Evolutionary conservation across 2,797 vertebrate genomes (phyloP), one percentile per base, ranked within the genome.

Genomic region (Poeciliopsis gracilis): DNA sequence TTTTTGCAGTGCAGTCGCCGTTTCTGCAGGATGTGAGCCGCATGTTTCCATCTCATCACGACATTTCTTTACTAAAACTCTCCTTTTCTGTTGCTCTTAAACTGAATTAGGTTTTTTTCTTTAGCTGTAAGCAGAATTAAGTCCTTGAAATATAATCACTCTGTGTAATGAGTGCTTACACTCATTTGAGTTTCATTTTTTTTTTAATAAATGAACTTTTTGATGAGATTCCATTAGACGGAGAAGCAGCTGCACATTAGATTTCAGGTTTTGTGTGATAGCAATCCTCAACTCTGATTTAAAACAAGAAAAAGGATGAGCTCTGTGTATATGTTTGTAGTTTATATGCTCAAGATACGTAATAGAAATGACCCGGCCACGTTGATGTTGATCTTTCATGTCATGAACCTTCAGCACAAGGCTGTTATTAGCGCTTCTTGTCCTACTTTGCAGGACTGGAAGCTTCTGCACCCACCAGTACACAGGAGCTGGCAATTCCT

Each of bases 401-500:
- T 77, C 53, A 79, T 88, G 75, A 85, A 82, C 85, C 88, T 90
- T 90, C 90, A 86, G 86, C 75, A 75, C 72, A 82, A 83, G 81
- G 49, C 88, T 85, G 91, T 89, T 92, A 91, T 91, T 92, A 90
- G 79, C 90, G 79, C 89, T 90, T 81, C 90, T 92, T 95, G 90
- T 96, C 92, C 94, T 93, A 91, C 90, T 93, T 93, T 94, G 80
- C 94, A 97, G 97, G 97, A 94, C 90, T 97, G 95, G 97, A 97
- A 93, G 92, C 94, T 85, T 95, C 95, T 85, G 91, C 95, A 93
- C 94, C 96, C 92, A 96, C 97, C 92, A 97, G 95, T 96, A 97
- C 97, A 95, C 96, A 98, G 90, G 97, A 98, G 93, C 95, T 98
- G 95, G 97, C 96, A 87, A 97, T 98, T 96, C 97, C 97, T 92